Evolutionary conservation across 1,140 invertebrate genomes (phyloP).

Genomic region (Callitettix versicolor): DNA sequence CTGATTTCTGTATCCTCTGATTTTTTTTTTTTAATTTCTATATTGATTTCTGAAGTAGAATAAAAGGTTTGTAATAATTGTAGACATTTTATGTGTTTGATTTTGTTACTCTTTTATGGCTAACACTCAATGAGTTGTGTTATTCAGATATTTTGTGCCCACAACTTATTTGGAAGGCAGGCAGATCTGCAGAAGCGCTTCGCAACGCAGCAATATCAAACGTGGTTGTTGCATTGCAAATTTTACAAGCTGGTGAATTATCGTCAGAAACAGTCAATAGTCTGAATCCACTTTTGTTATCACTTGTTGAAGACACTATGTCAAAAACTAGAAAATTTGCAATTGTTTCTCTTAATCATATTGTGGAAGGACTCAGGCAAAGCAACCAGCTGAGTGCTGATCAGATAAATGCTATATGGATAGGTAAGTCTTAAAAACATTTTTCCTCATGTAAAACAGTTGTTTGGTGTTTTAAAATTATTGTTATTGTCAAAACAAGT

Average conservation of each 20-base stretch:
- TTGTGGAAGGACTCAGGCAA: constrained; percentile 13
- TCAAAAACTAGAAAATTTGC: constrained; percentile 49
- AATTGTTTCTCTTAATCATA: constrained; percentile 11
- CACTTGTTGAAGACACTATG: constrained; percentile 54
- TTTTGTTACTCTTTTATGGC: too few relatives aligned
- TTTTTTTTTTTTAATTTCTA: too few relatives aligned
- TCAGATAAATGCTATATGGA: constrained; percentile 35
- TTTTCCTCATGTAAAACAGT: too few relatives aligned
- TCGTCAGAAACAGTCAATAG: constrained; percentile 36
- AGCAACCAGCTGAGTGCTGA: constrained; percentile 24
- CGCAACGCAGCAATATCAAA: constrained; percentile 67
- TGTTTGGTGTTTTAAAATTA: too few relatives aligned
- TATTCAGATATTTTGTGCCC: constrained; percentile 57
- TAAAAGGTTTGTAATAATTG: too few relatives aligned
- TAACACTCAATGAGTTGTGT: too few relatives aligned
- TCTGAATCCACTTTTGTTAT: constrained; percentile 41
- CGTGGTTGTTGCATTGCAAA: constrained; percentile 54
- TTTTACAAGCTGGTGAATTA: constrained; percentile 23
- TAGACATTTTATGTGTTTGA: too few relatives aligned
- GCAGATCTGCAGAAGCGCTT: constrained; percentile 64
- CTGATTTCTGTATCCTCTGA: too few relatives aligned
- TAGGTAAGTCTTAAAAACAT: constrained; percentile 27
- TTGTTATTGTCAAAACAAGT: too few relatives aligned
- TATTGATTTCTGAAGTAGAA: too few relatives aligned
- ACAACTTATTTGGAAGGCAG: constrained; percentile 72